Evolutionary conservation across 1,140 invertebrate species (phyloP).

Genomic region (Cyclina sinensis): DNA sequence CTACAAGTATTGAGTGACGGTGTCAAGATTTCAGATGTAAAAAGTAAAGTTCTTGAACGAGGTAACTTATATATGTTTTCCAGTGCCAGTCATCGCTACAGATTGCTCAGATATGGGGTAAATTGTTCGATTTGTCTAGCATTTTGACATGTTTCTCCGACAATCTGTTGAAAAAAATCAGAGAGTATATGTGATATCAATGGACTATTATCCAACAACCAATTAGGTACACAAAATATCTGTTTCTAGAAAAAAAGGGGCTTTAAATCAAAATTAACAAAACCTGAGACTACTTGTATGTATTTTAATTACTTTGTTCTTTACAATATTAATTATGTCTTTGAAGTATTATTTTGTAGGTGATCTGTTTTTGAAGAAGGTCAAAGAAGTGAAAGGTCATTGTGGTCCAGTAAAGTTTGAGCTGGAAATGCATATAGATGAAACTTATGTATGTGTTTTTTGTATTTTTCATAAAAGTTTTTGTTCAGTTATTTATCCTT

Average conservation of each 20-base stretch:
- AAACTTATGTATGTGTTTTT: slow-evolving; percentile 8
- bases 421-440: slow-evolving; percentile 17
- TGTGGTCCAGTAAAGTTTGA: not conserved
- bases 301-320: not conserved
- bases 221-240: too few species aligned
- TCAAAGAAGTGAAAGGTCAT: not conserved
- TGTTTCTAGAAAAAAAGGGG: too few species aligned
- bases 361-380: slow-evolving; percentile 2
- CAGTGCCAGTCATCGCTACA: not conserved
- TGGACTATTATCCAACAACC: not conserved
- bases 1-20: not conserved
- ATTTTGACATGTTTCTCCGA: not conserved
- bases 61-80: not conserved
- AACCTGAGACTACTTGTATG: not conserved
- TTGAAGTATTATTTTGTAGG: not conserved
- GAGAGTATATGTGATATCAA: too few species aligned
- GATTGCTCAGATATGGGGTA: not conserved
- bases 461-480: too few species aligned
- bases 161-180: not conserved
- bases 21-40: not conserved
- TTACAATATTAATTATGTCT: not conserved
- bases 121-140: not conserved
- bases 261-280: not conserved
- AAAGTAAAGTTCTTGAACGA: not conserved
- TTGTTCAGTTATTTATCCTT: too few species aligned